Base-by-base conservation (phyloP, 2,888 invertebrate species). In the Nymphalis polychloros region DNA sequence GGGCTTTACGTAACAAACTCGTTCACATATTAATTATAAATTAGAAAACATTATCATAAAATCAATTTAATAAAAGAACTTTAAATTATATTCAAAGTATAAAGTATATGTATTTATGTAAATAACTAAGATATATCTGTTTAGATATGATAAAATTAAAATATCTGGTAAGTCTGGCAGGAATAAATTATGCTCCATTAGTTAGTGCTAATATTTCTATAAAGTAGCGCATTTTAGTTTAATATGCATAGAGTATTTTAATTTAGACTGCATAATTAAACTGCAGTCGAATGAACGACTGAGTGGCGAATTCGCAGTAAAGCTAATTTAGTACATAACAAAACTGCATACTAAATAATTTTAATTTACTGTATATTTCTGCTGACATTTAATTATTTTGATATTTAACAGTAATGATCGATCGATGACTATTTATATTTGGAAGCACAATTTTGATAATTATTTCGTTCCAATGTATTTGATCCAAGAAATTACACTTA, bases 231-330 rank as follows among this genome's bases (percentile, higher is more conserved):
- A 64, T 63, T 67, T 47, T 59, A 63, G 35, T 62, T 67, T 50
- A 64, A 59, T 67, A 67, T 67, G 67, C 64, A 70, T 41, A 19
- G 48, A 59, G 50, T 62, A 59, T 64, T 64, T 67, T 64, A 70
- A 67, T 63, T 60, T 67, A 53, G 20, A 64, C 49, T 55, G 53
- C 48, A 65, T 65, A 59, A 68, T 71, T 65, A 65, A 41, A 65
- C 35, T 41, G 57, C 59, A 62, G 48, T 46, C 53, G 61, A 64
- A 67, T 52, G 61, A 57, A 57, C 57, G 57, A 48, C 61, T 68
- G 50, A 61, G 57, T 55, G 47, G 61, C 48, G 23, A 65, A 62
- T 69, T 49, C 62, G 57, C 46, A 59, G 61, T 41, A 59, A 52
- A 47, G 35, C 57, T 59, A 69, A 62, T 64, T 47, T 27, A 63